These are phyloP conservation scores for Umimayanthus chanpuru DNA, from an alignment of 92 coral and sea anemone genomes.

Conservation along the genomic window DNA sequence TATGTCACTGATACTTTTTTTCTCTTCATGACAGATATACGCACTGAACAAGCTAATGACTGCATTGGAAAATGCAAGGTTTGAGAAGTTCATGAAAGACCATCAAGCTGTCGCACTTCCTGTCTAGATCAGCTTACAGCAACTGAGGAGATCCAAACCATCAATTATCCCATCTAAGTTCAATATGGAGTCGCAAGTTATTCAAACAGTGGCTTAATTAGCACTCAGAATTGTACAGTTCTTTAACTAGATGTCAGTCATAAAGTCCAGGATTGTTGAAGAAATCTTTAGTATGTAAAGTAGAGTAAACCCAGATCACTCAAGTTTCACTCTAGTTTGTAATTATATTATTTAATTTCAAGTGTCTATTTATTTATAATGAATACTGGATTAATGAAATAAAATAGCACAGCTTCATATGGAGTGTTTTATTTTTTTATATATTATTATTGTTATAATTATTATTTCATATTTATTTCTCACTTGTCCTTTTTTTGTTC, in stretches of 20 bases:
- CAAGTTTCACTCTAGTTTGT: neutral
- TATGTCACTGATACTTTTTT: neutral
- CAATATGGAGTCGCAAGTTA: neutral
- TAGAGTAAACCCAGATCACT: too few relatives aligned
- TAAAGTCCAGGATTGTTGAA: too few relatives aligned
- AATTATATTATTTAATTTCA: too few relatives aligned
- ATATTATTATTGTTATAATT: too few relatives aligned
- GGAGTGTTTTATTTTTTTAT: too few relatives aligned
- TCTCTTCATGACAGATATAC: slow-evolving; percentile 72
- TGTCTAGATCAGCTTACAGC: slow-evolving; percentile 42
- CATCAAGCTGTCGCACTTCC: slow-evolving; percentile 70
- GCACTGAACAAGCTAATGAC: slow-evolving; percentile 97
- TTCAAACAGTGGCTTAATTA: slow-evolving; percentile 31
- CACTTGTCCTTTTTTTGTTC: too few relatives aligned
- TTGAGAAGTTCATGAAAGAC: slow-evolving; percentile 88
- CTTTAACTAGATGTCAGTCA: too few relatives aligned
- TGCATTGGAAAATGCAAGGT: slow-evolving; percentile 85
- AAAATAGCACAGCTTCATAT: neutral
- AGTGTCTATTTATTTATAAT: too few relatives aligned
- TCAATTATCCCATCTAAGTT: neutral
- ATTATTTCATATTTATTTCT: too few relatives aligned
- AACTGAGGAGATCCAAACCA: neutral
- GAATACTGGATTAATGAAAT: neutral
- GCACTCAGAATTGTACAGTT: too few relatives aligned
- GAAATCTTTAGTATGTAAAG: too few relatives aligned